Evolutionary conservation across 2,113 vertebrate species (phyloP), one percentile per base, ranked within the genome.

Genomic region (Kryptolebias marmoratus): DNA sequence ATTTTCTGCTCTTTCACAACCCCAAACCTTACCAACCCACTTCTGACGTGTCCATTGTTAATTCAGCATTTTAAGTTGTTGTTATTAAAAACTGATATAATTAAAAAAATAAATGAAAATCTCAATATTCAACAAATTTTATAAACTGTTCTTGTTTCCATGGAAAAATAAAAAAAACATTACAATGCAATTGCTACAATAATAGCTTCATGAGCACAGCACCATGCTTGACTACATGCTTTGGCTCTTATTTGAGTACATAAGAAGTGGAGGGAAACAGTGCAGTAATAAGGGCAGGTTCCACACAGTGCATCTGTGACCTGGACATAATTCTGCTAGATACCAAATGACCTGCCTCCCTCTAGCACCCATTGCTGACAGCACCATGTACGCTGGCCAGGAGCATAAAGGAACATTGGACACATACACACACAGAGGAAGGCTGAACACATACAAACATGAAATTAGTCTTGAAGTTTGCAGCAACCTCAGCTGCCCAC

Each of bases 401-500:
- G 32, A 79, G 71, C 74, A 69, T 27, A 72, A 42, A 73, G 56
- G 63, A 66, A 45, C 64, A 64, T 2, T 39, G 18, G 64, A 59
- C 69, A 44, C 65, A 36, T 16, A 58, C 14, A 62, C 52, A 64
- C 57, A 68, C 36, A 76, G 18, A 58, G 50, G 11, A 73, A 53
- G 58, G 28, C 59, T 64, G 48, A 77, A 71, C 52, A 59, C 2
- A 50, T 47, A 71, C 42, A 71, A 64, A 83, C 68, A 84, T 48
- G 6, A 59, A 83, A 84, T 81, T 60, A 53, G 65, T 83, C 65
- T 85, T 85, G 81, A 88, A 77, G 83, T 84, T 61, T 77, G 64
- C 73, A 73, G 84, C 63, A 69, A 55, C 63, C 67, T 64, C n/a
- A 77, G 60, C 81, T 74, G 70, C 58, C 79, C 58, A 88, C 81